phyloP scores from a whole-genome alignment of 2,888 invertebrate genomes.

The Rhorus exstirpatorius region DNA sequence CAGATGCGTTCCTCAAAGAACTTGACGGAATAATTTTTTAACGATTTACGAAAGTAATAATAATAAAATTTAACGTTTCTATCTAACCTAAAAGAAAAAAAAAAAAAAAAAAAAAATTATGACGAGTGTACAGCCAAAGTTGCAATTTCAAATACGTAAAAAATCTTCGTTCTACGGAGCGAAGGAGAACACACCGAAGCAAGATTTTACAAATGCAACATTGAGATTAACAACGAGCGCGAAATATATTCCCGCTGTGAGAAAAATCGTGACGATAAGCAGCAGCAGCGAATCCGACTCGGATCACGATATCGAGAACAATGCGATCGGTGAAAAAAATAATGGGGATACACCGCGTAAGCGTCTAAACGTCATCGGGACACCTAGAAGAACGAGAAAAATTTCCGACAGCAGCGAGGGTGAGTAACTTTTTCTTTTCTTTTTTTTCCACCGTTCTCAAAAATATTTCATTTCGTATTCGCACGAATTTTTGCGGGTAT shows the following conservation, averaged over 20 bases:
- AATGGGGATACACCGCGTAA: constrained; percentile 27
- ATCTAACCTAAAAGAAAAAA: constrained; percentile 46
- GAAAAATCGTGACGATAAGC: constrained; percentile 82
- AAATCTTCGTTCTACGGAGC: constrained; percentile 82
- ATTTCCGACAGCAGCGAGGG: constrained; percentile 70
- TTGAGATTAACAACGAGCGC: constrained; percentile 71
- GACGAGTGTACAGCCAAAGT: constrained; percentile 86
- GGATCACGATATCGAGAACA: constrained; percentile 81
- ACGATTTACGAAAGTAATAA: neutral
- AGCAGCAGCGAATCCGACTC: constrained; percentile 83
- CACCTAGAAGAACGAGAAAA: constrained; percentile 73
- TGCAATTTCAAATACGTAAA: constrained; percentile 87
- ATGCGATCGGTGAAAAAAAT: constrained; percentile 59
- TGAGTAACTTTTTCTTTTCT: constrained; percentile 52
- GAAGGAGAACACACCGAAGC: constrained; percentile 73
- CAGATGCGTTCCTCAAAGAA: too few relatives aligned
- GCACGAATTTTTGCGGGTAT: neutral
- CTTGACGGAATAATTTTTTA: too few relatives aligned
- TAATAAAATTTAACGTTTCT: neutral
- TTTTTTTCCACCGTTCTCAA: neutral
- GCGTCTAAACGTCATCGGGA: constrained; percentile 38
- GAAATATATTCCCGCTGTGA: constrained; percentile 79
- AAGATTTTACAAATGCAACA: constrained; percentile 79
- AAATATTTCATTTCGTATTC: neutral
- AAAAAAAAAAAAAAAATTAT: too few relatives aligned